Percentiles rank a stretch among this genome's conserved stretches.
Conservation (phyloP, 1,140 invertebrate species). For the Pogonus chalceus region DNA sequence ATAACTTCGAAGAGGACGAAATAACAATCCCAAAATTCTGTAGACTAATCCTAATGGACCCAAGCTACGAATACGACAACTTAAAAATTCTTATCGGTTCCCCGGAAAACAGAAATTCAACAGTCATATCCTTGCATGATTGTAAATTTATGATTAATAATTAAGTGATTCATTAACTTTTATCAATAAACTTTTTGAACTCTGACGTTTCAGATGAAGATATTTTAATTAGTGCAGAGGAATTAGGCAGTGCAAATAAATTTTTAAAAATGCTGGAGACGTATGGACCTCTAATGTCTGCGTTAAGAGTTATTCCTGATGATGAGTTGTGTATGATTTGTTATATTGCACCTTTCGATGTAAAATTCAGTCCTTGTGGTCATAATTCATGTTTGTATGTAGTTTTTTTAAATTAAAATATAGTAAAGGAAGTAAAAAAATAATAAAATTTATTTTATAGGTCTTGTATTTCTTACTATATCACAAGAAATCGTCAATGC, state of each 20-base stretch:
- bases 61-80: not conserved
- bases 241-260: not conserved
- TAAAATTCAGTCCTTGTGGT: conserved; percentile 1
- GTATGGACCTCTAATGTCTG: not conserved
- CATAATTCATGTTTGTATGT: not conserved
- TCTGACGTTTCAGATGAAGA: not conserved
- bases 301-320: not conserved
- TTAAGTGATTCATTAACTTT: not conserved
- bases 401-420: not conserved
- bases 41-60: not conserved
- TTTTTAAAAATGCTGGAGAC: not conserved
- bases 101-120: not conserved
- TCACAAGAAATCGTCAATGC: not conserved
- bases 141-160: too few species aligned
- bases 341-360: not conserved
- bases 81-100: not conserved
- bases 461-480: not conserved
- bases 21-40: not conserved
- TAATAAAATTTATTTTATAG: not conserved
- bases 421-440: not conserved
- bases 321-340: not conserved
- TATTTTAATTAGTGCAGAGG: not conserved
- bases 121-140: not conserved
- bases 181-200: not conserved
- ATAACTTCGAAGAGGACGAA: not conserved